phyloP scores from a whole-genome alignment of 2,797 vertebrate species.

The Lophius americanus region DNA sequence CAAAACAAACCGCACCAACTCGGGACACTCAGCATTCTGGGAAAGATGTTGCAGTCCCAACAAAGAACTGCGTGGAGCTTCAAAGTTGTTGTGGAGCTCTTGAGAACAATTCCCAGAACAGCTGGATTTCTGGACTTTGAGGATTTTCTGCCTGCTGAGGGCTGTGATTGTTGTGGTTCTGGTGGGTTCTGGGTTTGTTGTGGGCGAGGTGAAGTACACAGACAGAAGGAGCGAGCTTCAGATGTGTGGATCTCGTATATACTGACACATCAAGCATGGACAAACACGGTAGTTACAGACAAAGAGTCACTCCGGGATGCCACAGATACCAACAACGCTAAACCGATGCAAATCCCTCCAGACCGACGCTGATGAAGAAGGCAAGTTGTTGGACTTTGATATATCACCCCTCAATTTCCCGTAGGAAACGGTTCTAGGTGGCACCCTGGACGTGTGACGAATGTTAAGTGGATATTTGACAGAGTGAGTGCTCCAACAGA shows the following conservation, averaged over 20 bases:
- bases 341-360: constrained; percentile 38
- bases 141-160: constrained; percentile 22
- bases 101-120: constrained; percentile 35
- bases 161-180: constrained; percentile 45
- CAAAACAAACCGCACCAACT: constrained; percentile 18
- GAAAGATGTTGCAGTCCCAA: constrained; percentile 38
- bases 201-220: constrained; percentile 58
- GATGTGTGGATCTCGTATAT: constrained; percentile 76
- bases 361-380: constrained; percentile 47
- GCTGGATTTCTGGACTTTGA: constrained; percentile 42
- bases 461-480: constrained; percentile 81
- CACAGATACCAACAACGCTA: constrained; percentile 60
- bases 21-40: constrained; percentile 27
- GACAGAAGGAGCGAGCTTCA: constrained; percentile 56
- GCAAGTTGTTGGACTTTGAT: constrained; percentile 49
- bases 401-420: constrained; percentile 29
- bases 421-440: constrained; percentile 50
- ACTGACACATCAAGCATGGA: constrained; percentile 78
- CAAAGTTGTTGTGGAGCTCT: constrained; percentile 39
- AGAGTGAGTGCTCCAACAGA: constrained; percentile 81
- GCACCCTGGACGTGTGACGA: constrained; percentile 72
- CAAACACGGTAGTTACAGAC: constrained; percentile 78
- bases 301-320: constrained; percentile 73
- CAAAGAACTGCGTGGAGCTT: constrained; percentile 42
- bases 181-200: constrained; percentile 51